Conservation (phyloP, 2,888 invertebrate genomes). For the Sphaerophoria taeniata region DNA sequence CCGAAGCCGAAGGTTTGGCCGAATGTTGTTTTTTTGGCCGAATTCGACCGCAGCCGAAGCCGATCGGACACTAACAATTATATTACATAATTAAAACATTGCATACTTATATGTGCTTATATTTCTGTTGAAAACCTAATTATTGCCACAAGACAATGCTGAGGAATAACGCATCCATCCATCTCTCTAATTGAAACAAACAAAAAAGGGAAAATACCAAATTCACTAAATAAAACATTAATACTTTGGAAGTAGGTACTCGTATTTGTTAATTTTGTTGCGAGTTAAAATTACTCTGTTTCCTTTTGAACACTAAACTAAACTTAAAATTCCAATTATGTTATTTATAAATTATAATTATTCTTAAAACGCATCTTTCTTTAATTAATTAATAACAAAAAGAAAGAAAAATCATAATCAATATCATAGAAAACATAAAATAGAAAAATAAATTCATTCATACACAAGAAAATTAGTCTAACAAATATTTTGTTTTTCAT, state of each 20-base stretch:
- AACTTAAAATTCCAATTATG: constrained; percentile 64
- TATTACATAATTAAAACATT: too few relatives aligned
- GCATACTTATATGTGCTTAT: constrained; percentile 60
- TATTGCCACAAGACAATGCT: constrained; percentile 50
- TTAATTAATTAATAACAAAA: constrained; percentile 31
- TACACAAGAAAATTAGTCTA: constrained; percentile 25
- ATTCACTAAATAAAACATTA: constrained; percentile 27
- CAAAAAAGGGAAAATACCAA: background rate
- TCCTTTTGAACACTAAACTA: constrained; percentile 48
- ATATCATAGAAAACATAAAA: constrained; percentile 32
- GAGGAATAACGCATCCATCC: constrained; percentile 64
- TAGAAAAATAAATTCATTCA: constrained; percentile 17
- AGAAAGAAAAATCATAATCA: constrained; percentile 31
- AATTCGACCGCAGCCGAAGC: too few relatives aligned
- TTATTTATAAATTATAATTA: constrained; percentile 60
- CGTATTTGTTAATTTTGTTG: constrained; percentile 60
- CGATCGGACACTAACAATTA: too few relatives aligned
- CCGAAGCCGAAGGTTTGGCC: too few relatives aligned
- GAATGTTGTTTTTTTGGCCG: too few relatives aligned
- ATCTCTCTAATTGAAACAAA: constrained; percentile 22
- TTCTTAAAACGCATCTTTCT: constrained; percentile 45
- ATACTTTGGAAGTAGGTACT: constrained; percentile 9
- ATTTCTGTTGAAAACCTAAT: constrained; percentile 51
- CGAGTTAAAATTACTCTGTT: constrained; percentile 37
- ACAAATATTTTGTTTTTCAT: constrained; percentile 13